Base-by-base conservation (phyloP, 1,140 invertebrate genomes). In the Drosophila orena region DNA sequence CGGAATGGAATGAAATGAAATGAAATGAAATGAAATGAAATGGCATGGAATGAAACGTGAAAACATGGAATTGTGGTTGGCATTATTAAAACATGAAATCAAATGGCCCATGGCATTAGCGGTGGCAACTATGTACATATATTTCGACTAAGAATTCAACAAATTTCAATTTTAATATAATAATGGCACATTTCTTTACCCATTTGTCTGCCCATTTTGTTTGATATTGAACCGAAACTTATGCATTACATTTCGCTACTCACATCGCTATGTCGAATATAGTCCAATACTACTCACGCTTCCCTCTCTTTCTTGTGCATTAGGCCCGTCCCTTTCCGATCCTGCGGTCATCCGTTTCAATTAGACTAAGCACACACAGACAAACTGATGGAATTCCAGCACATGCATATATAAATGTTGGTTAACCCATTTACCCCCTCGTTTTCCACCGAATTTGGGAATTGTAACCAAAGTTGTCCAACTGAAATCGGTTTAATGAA, bases 11-110 rank as follows among this genome's bases (percentile, higher is more conserved):
- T 14, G 44, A 27, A 8, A 7, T 43, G 50, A 40, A 52, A 49
- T 38, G 57, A 35, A 53, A 65, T 24, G 70, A 24, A 50, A 75
- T 60, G 56, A 52, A 76, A 76, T 77, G 62, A 55, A 77, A 68
- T 74, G 60, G 71, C 42, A 77, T 69, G 74, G 74, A 77, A 77
- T 70, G 73, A 77, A 77, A 77, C 65, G 73, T 77, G 20, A 77
- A 77, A 70, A 77, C 57, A 77, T 57, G 58, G 58, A 58, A 71
- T 77, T 77, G 75, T 62, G 75, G 75, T 54, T 50, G 65, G 50
- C 74, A 77, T 77, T 77, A 77, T 77, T 77, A 77, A 77, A 70
- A 61, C 64, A 77, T 50, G 53, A 43, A 70, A 58, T 62, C 49
- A 77, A 58, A 68, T 70, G 71, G 59, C 53, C 71, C 35, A 56